A percentile compares a stretch with the other conserved stretches of the same genome.
These are phyloP conservation scores for Apodemus sylvaticus DNA, from an alignment of 2,113 vertebrate genomes.

Conservation along the genomic window DNA sequence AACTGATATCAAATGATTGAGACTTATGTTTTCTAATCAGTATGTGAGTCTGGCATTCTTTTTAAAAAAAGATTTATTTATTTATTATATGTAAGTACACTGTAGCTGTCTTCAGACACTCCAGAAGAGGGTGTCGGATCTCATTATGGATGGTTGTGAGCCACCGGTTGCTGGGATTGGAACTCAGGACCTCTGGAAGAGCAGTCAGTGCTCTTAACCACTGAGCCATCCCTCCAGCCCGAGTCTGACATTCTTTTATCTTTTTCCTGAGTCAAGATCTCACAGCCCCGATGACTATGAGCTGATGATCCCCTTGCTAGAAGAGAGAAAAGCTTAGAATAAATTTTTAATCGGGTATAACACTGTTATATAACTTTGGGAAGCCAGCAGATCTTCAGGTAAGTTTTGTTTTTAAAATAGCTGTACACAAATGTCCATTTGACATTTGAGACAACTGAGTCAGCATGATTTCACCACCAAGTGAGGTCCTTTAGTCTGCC, in stretches of 20 bases:
- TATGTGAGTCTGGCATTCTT: constrained; percentile 41
- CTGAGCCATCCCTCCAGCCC: too few relatives aligned
- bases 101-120: too few relatives aligned
- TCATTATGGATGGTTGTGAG: too few relatives aligned
- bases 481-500: constrained; percentile 46
- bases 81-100: too few relatives aligned
- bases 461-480: constrained; percentile 66
- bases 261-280: background rate
- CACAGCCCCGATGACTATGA: background rate
- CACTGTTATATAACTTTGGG: constrained; percentile 5
- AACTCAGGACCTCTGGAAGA: too few relatives aligned
- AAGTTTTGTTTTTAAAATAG: constrained; percentile 56
- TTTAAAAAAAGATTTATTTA: background rate
- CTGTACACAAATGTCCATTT: constrained; percentile 51
- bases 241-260: constrained; percentile 36
- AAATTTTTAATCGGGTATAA: constrained; percentile 45
- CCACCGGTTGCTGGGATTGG: too few relatives aligned
- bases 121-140: too few relatives aligned
- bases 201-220: too few relatives aligned
- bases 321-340: constrained; percentile 53
- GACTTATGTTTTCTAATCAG: constrained; percentile 27
- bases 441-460: constrained; percentile 39
- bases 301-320: background rate
- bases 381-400: constrained; percentile 41
- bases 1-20: constrained; percentile 1